Evolutionary conservation across 2,113 vertebrate species (phyloP).

Genomic region (Carettochelys insculpta): DNA sequence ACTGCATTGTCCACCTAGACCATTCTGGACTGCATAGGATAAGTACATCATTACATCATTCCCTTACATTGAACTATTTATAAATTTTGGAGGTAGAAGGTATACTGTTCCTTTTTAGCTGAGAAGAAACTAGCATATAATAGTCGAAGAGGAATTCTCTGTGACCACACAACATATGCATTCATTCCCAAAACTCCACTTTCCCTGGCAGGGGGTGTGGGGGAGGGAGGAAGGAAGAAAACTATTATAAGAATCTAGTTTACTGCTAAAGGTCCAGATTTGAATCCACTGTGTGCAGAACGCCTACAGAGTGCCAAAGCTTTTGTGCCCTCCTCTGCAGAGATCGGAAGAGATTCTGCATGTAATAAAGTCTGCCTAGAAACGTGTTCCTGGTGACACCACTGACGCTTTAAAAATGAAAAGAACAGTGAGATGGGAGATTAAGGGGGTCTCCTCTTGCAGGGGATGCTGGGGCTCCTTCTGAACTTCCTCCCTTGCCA

Average conservation of each 20-base stretch:
- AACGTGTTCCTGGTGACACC: neutral
- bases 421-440: too few species aligned
- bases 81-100: accelerated
- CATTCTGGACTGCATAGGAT: accelerated
- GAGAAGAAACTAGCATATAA: neutral
- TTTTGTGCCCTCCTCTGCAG: too few species aligned
- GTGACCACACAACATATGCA: neutral
- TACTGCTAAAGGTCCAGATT: neutral
- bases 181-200: too few species aligned
- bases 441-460: too few species aligned
- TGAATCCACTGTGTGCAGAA: neutral
- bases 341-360: too few species aligned
- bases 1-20: neutral
- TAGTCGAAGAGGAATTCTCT: neutral
- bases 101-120: neutral
- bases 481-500: too few species aligned
- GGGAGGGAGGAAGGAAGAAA: too few species aligned
- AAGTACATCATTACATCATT: neutral
- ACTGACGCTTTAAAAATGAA: too few species aligned
- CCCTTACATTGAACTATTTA: neutral
- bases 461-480: too few species aligned
- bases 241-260: neutral
- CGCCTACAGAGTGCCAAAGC: neutral
- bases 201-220: too few species aligned
- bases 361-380: neutral